Base-by-base conservation (phyloP, 1,140 invertebrate species). In the Scaptomyza montana region DNA sequence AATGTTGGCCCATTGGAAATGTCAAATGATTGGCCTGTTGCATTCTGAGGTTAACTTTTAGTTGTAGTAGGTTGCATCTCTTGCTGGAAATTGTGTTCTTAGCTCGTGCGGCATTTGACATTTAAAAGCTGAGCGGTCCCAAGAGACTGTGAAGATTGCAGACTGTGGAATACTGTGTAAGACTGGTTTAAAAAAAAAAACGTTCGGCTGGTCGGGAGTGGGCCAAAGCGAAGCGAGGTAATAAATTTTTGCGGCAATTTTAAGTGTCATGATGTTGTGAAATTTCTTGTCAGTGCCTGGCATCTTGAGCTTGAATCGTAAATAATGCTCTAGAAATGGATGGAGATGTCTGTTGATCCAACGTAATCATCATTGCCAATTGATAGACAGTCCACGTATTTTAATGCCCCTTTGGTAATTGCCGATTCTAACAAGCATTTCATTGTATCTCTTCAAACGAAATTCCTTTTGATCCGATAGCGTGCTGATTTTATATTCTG, bases 251-350 rank as follows among this genome's bases (percentile, higher is more conserved):
- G 76, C 73, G 68, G 78, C 72, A 81, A 74, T 55, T 74, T 79
- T 63, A 70, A 73, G 64, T 69, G 76, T 72, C 65, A 74, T 69
- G 66, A 67, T 61, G 78, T 82, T 82, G 80, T 81, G 80, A 82
- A 87, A 86, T 86, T 77, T 75, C 57, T 86, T 86, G 81, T 86
- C 84, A 71, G 70, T 65, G 67, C 62, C 50, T 77, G 69, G 53
- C 80, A 86, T 86, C 81, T 86, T 86, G 82, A 87, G 84, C 78
- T 87, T 87, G 82, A 87, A 76, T 86, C 81, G 81, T 86, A 86
- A 86, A 84, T 85, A 85, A 85, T 77, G 80, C 77, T 85, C 80
- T 65, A 77, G 77, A 80, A 75, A 64, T 61, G 73, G 71, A 80
- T 71, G 50, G 57, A 66, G 65, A 68, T 74, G 71, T 74, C 55